Evolutionary conservation across 2,797 vertebrate species (phyloP), one percentile per base, ranked within the genome.

Genomic region (Anabacerthia variegaticeps): DNA sequence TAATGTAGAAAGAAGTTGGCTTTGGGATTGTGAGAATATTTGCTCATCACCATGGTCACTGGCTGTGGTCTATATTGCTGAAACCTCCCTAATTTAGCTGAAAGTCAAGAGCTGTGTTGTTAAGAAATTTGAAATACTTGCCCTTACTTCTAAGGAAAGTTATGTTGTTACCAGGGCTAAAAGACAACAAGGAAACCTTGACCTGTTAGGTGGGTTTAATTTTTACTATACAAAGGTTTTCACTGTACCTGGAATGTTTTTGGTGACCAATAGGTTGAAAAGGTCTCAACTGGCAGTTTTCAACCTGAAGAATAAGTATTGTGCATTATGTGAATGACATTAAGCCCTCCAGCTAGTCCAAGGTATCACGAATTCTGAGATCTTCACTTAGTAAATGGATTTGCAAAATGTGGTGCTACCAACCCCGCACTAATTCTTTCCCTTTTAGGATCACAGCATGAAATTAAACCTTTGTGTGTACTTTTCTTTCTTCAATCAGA

Each of bases 401-500:
- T 72, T 85, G 28, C 32, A 63, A 63, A 68, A 63, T 28, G 22
- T n/a, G 9, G 22, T 75, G 28, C 59, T 86, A 17, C 39, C 62
- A 89, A 9, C 17, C 26, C 68, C 0, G 0, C 3, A 0, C 24
- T 8, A 32, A 32, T 88, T 81, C 36, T 74, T 80, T 54, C 19
- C 14, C 14, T 32, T 59, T 44, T 11, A 55, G 62, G 54, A 58
- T 12, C 43, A 13, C 34, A 66, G 14, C 32, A 43, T 46, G 28
- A 76, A 90, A 81, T 28, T 63, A 56, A 91, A 52, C 26, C 14
- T 54, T 6, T 63, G 4, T 63, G 9, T 89, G 32, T 30, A 0
- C 2, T 12, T 49, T 3, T 48, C 48, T 43, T 62, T 71, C 84
- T 86, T 23, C 23, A 58, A 89, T 65, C 97, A 99, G 99, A 98